Base-by-base conservation (phyloP, 2,797 vertebrate genomes). In the Podarcis lilfordi region DNA sequence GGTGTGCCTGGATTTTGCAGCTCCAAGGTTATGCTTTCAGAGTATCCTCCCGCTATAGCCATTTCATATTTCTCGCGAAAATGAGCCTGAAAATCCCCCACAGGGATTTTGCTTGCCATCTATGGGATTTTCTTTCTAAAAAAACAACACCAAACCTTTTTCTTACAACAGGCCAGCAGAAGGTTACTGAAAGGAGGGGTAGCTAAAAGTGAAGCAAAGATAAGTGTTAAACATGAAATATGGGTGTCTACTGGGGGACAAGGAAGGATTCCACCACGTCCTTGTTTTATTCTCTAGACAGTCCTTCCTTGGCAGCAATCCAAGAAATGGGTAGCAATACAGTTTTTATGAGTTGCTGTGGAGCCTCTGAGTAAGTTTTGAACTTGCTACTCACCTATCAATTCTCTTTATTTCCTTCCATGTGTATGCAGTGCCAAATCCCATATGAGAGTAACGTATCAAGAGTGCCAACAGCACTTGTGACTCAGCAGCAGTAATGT, bases 1-100 rank as follows among this genome's bases (percentile, higher is more conserved):
- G 66, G 43, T 61, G 43, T 84, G 23, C 86, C 81, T 92, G 89
- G 4, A 5, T 81, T 89, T 89, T 50, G 82, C 40, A 84, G 37
- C 15, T 86, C 8, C 25, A 87, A 85, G 10, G 40, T 89, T 82
- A 29, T 45, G 35, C 21, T 4, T 89, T 85, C 81, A 71, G 79
- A 88, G 29, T 3, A 72, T 55, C 13, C 3, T 23, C 21, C 6
- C 78, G 85, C 66, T 86, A 19, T 55, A 86, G 11, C n/a, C 78
- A 86, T 84, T 85, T 79, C 90, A 76, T 90, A 85, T 88, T 80
- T 84, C 91, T 85, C 88, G 91, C 43, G 87, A 84, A 94, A 86
- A 91, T 66, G 91, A 43, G 5, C 7, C 71, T 85, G 32, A 90
- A 95, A 89, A 75, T 84, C 55, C 0, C 71, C 19, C n/a, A 87